Base-by-base conservation (phyloP, 2,113 vertebrate genomes). In the Onychostoma macrolepis region DNA sequence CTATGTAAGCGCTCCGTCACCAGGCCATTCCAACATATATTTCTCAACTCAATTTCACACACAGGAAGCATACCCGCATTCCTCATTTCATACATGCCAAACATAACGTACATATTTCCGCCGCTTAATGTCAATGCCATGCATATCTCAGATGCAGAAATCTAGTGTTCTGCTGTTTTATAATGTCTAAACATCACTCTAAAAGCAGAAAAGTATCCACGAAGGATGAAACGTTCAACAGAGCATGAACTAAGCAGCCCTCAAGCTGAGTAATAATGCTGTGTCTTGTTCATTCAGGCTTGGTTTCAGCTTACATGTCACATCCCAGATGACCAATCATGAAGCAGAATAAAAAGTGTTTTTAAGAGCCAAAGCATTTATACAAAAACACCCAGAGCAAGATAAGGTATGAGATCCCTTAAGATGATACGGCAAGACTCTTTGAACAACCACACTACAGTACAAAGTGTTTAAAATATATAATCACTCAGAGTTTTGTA, bases 221-320 rank as follows among this genome's bases (percentile, higher is more conserved):
- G 26, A 28, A 71, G 4, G 80, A 79, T 80, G 26, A 74, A 84
- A 69, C 63, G 26, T 58, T 71, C 83, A 80, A 36, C 63, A 80
- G 36, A 53, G 38, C 28, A 72, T 38, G 3, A 6, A 5, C 76
- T 38, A n/a, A 80, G 58, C 53, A 80, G 67, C 3, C 10, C 26
- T 45, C 41, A 5, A 38, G 81, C 81, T 9, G 41, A 43, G 38
- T n/a, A 45, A 50, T 9, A 48, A n/a, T 15, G n/a, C 43, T 3
- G 24, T 21, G 8, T 81, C 36, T 13, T 15, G 33, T 53, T 58
- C 58, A 12, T 53, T 50, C 86, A 56, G 74, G 74, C 21, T 88
- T 45, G 33, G 28, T 78, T 65, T 30, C 65, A 50, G 65, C 15
- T 69, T 79, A 36, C 17, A 50, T 58, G 43, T 24, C 30, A 78